phyloP scores from a whole-genome alignment of 2,888 invertebrate genomes.

The Cyrtodaria siliqua region DNA sequence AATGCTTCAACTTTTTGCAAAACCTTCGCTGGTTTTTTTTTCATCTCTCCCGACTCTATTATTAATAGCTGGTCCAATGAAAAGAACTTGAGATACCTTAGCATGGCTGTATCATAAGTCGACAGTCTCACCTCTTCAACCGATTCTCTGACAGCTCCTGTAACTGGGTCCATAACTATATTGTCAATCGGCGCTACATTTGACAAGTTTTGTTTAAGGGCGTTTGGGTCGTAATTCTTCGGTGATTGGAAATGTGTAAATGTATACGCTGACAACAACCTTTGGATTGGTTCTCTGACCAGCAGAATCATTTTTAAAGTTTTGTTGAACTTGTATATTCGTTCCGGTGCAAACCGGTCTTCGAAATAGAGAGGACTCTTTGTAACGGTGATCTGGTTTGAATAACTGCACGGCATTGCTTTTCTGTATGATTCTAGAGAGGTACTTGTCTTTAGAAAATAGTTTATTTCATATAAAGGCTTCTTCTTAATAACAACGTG shows the following conservation, averaged over 20 bases:
- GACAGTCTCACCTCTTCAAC: constrained; percentile 13
- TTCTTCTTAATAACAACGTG: constrained; percentile 26
- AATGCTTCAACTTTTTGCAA: constrained; percentile 69
- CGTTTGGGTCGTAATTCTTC: neutral
- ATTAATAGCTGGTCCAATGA: constrained; percentile 18
- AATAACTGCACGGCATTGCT: constrained; percentile 96
- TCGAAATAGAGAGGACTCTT: constrained; percentile 99
- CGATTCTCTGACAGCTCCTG: neutral
- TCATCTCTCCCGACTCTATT: constrained; percentile 25
- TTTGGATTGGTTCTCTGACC: constrained; percentile 97
- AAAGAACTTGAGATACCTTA: constrained; percentile 21
- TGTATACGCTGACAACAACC: constrained; percentile 98
- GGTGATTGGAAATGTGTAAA: constrained; percentile 39
- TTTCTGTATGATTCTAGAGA: constrained; percentile 95
- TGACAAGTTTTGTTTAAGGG: too few relatives aligned
- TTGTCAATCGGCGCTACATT: neutral
- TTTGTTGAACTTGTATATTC: constrained; percentile 97
- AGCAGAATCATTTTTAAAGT: constrained; percentile 95
- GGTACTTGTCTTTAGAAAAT: constrained; percentile 12
- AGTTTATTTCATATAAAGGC: constrained; percentile 30
- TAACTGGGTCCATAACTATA: neutral
- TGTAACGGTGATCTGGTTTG: constrained; percentile 97
- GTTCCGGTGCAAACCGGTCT: constrained; percentile 96
- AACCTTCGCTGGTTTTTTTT: constrained; percentile 3
- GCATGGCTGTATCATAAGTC: constrained; percentile 10